Conservation (phyloP, 2,888 invertebrate genomes). For the Gymnosoma rotundatum region DNA sequence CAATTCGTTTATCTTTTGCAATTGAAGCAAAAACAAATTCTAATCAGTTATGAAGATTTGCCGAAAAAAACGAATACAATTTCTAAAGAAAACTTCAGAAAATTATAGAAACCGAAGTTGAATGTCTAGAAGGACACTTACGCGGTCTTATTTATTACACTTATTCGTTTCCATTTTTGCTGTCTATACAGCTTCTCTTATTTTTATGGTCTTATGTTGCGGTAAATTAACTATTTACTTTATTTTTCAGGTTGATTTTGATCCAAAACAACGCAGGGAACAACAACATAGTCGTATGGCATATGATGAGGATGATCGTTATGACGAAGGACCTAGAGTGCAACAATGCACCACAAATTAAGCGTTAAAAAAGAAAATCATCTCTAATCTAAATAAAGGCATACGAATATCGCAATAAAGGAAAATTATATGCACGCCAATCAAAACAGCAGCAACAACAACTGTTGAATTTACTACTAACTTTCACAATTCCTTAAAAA, state of each 20-base stretch:
- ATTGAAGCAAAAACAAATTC: too few relatives aligned
- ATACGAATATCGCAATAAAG: conserved; percentile 48
- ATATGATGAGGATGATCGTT: conserved; percentile 91
- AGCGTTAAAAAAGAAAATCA: conserved; percentile 73
- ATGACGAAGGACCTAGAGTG: conserved; percentile 85
- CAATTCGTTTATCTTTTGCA: too few relatives aligned
- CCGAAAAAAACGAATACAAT: too few relatives aligned
- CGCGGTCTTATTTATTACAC: too few relatives aligned
- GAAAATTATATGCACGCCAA: conserved; percentile 44
- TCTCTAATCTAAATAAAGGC: neutral
- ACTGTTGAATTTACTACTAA: conserved; percentile 64
- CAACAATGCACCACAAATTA: conserved; percentile 92
- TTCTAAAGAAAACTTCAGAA: too few relatives aligned
- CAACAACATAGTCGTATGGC: conserved; percentile 85
- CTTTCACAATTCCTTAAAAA: conserved; percentile 63
- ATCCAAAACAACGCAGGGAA: conserved; percentile 89
- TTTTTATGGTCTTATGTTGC: neutral
- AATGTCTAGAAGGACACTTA: too few relatives aligned
- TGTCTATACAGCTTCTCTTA: too few relatives aligned
- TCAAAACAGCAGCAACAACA: conserved; percentile 54
- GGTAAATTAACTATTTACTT: neutral
- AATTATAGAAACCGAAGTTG: too few relatives aligned
- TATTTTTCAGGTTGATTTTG: conserved; percentile 85
- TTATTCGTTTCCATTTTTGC: too few relatives aligned
- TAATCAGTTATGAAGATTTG: too few relatives aligned